phyloP scores from a whole-genome alignment of 2,113 vertebrate genomes.

The Channa argus region DNA sequence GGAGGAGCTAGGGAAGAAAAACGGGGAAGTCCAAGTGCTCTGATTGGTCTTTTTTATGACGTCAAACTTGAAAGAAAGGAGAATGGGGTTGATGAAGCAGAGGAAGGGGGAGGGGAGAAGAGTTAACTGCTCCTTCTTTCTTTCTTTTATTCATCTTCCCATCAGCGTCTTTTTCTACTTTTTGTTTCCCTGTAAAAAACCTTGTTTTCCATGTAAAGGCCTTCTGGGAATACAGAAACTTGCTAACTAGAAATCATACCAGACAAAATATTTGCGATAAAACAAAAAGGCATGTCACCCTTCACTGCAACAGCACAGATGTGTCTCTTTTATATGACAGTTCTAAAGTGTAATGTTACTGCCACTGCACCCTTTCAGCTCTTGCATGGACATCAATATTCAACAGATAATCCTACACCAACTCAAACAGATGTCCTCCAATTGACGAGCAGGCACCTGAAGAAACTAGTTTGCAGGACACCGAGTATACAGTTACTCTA shows the following conservation, averaged over 20 bases:
- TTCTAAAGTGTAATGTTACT: conserved; percentile 19
- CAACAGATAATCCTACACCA: conserved; percentile 6
- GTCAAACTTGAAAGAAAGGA: conserved; percentile 59
- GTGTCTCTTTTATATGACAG: conserved; percentile 29
- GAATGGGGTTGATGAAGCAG: conserved; percentile 47
- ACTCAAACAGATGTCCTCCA: conserved; percentile 14
- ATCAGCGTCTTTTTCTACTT: conserved; percentile 33
- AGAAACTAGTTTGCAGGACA: conserved; percentile 3
- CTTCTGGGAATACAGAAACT: background rate
- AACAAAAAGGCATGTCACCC: background rate
- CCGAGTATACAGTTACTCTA: background rate
- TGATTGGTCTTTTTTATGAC: conserved; percentile 75
- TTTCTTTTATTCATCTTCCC: conserved; percentile 55
- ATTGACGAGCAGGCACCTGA: conserved; percentile 10
- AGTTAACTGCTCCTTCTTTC: conserved; percentile 59
- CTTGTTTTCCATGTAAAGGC: too few relatives aligned
- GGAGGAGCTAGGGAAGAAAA: conserved; percentile 43
- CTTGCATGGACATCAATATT: background rate
- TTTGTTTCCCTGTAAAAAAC: conserved; percentile 7
- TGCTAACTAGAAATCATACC: background rate
- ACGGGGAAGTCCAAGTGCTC: conserved; percentile 8
- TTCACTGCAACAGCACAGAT: conserved; percentile 20
- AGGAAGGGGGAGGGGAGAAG: conserved; percentile 73
- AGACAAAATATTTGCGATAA: background rate
- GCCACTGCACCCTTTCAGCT: conserved; percentile 3